Conservation (phyloP, 2,888 invertebrate species). For the Dusona sp. region DNA sequence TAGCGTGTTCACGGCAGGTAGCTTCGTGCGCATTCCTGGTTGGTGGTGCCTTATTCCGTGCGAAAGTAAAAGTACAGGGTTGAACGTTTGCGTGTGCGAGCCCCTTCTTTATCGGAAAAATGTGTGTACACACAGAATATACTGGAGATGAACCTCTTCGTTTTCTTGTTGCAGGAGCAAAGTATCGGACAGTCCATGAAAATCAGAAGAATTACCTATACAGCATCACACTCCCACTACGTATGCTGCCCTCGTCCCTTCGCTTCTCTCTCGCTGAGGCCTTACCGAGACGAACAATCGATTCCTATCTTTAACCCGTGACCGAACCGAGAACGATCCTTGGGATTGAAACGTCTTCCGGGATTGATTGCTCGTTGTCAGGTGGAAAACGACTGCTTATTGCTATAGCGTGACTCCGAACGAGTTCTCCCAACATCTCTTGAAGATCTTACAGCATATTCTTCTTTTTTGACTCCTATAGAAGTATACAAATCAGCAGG, state of each 20-base stretch:
- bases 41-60: constrained; percentile 46
- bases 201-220: constrained; percentile 49
- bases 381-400: constrained; percentile 75
- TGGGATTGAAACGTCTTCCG: constrained; percentile 80
- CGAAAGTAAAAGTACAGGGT: constrained; percentile 41
- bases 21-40: constrained; percentile 58
- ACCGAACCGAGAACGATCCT: constrained; percentile 73
- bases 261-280: constrained; percentile 8
- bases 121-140: constrained; percentile 13
- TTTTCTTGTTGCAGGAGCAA: constrained; percentile 3
- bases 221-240: constrained; percentile 4
- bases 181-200: constrained; percentile 57
- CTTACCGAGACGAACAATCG: constrained; percentile 76
- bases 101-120: constrained; percentile 28
- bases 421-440: constrained; percentile 22
- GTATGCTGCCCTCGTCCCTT: background rate
- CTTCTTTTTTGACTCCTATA: constrained; percentile 15
- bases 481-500: constrained; percentile 50
- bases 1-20: constrained; percentile 67
- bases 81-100: constrained; percentile 37
- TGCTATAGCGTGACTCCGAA: constrained; percentile 55
- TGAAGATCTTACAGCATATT: constrained; percentile 13
- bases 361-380: constrained; percentile 78
- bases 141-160: constrained; percentile 20
- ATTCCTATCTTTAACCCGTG: constrained; percentile 79